Evolutionary conservation across 2,888 invertebrate species (phyloP).

Genomic region (Caenorhabditis becei): DNA sequence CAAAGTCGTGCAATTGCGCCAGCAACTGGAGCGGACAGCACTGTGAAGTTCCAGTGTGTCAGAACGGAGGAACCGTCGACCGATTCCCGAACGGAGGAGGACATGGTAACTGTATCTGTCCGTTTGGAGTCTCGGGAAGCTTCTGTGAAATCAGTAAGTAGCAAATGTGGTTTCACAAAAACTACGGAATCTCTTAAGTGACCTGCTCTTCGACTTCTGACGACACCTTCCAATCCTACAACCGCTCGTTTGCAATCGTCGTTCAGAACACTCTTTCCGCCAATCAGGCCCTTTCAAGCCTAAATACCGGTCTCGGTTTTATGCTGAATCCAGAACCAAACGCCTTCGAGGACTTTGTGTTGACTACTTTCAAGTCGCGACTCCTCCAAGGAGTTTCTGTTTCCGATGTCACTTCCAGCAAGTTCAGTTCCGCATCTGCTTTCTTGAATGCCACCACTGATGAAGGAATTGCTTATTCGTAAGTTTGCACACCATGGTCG

Average conservation of each 20-base stretch:
- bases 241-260: constrained; percentile 63
- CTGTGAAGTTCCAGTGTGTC: constrained; percentile 63
- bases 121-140: constrained; percentile 61
- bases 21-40: constrained; percentile 46
- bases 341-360: constrained; percentile 62
- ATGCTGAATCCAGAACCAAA: constrained; percentile 54
- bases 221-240: constrained; percentile 55
- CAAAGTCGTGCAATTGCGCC: constrained; percentile 36
- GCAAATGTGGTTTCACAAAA: too few species aligned
- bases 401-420: constrained; percentile 37
- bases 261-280: constrained; percentile 61
- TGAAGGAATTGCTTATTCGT: constrained; percentile 53
- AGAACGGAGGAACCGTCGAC: constrained; percentile 65
- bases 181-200: constrained; percentile 62
- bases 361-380: constrained; percentile 62
- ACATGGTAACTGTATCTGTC: constrained; percentile 64
- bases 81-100: constrained; percentile 64
- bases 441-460: constrained; percentile 53
- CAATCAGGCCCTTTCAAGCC: constrained; percentile 31
- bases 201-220: constrained; percentile 43
- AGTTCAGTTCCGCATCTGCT: constrained; percentile 27
- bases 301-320: constrained; percentile 43
- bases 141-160: constrained; percentile 65
- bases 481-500: neutral
- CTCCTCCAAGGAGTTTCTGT: constrained; percentile 15